A percentile compares a stretch with the other conserved stretches of the same genome.
These are phyloP conservation scores for Melanostigma gelatinosum DNA, from an alignment of 2,113 vertebrate genomes.

Conservation along the genomic window DNA sequence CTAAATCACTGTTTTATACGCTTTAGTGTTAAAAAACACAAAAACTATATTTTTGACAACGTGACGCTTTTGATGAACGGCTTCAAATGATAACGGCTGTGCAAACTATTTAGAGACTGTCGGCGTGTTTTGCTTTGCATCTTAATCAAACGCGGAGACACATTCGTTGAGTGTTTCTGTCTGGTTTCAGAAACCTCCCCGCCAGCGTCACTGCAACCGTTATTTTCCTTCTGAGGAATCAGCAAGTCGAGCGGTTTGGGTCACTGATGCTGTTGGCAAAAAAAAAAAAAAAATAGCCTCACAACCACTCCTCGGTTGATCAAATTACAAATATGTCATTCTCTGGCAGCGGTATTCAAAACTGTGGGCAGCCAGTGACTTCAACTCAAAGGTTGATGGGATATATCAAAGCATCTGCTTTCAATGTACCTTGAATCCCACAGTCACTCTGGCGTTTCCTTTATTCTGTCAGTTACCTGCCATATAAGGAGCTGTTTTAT, in stretches of 20 bases:
- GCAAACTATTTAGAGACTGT: slow-evolving; percentile 37
- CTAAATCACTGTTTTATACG: slow-evolving; percentile 28
- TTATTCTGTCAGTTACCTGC: slow-evolving; percentile 72
- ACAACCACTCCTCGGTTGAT: slow-evolving; percentile 68
- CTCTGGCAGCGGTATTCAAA: slow-evolving; percentile 60
- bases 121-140: slow-evolving; percentile 29
- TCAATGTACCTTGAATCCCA: slow-evolving; percentile 67
- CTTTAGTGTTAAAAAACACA: slow-evolving; percentile 35
- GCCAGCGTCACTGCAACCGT: slow-evolving; percentile 32
- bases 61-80: slow-evolving; percentile 47
- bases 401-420: slow-evolving; percentile 78
- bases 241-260: slow-evolving; percentile 62
- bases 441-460: slow-evolving; percentile 48
- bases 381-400: slow-evolving; percentile 65
- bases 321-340: slow-evolving; percentile 78
- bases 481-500: slow-evolving; percentile 72
- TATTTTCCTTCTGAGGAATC: slow-evolving; percentile 56
- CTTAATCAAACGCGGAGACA: slow-evolving; percentile 52
- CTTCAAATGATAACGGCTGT: slow-evolving; percentile 30
- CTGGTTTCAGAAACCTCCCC: slow-evolving; percentile 33
- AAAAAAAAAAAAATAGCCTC: slow-evolving; percentile 45
- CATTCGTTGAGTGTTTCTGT: slow-evolving; percentile 39
- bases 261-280: slow-evolving; percentile 58
- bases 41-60: slow-evolving; percentile 29
- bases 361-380: slow-evolving; percentile 62